A percentile compares a stretch with the other conserved stretches of the same genome.
These are phyloP conservation scores for Thermophis baileyi DNA, from an alignment of 2,113 vertebrate genomes.

Conservation along the genomic window DNA sequence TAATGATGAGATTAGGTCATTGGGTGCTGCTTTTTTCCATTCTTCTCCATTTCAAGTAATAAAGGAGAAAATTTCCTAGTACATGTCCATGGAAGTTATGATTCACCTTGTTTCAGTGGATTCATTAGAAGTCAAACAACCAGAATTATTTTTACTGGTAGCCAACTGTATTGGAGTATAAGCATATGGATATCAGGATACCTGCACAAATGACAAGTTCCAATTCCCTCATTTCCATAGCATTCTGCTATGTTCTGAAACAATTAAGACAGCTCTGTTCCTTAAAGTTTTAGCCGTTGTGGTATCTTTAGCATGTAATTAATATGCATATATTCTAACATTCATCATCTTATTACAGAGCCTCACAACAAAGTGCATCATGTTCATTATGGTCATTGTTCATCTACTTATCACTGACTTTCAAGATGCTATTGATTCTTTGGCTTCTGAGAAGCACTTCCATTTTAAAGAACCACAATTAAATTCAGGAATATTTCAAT, in stretches of 20 bases:
- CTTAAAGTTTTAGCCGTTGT: neutral
- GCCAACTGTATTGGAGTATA: neutral
- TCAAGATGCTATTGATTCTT: neutral
- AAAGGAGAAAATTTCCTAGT: conserved; percentile 47
- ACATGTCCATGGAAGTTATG: conserved; percentile 29
- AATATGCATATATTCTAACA: neutral
- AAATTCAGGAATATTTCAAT: neutral
- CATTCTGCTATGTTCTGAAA: neutral
- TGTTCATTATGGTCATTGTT: neutral
- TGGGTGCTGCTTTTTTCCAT: conserved; percentile 33
- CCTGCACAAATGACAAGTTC: neutral
- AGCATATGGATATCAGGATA: neutral
- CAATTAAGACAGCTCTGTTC: neutral
- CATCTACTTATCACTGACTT: neutral
- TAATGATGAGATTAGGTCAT: conserved; percentile 44
- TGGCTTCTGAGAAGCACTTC: neutral
- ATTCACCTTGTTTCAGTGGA: neutral
- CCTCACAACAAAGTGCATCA: neutral
- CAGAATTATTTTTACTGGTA: neutral
- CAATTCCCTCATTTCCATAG: neutral
- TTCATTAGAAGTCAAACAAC: neutral
- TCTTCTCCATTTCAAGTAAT: conserved; percentile 18
- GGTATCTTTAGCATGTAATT: neutral
- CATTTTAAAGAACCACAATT: neutral
- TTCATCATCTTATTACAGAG: neutral